A percentile compares a stretch with the other conserved stretches of the same genome.
phyloP scores from a whole-genome alignment of 2,888 invertebrate genomes.

The Lycophotia porphyrea region DNA sequence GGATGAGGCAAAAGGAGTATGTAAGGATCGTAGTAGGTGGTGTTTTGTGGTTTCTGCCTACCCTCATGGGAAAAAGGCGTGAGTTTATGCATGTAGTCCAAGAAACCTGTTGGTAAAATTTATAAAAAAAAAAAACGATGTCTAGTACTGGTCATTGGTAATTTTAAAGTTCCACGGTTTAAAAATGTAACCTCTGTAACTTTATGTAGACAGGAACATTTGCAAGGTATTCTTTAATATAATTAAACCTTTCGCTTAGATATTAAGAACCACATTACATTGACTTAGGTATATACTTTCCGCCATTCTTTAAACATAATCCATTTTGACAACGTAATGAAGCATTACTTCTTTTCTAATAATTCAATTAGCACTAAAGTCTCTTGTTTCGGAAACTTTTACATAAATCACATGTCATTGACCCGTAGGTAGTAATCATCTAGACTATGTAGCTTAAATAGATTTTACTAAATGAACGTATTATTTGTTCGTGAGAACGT shows the following conservation, averaged over 20 bases:
- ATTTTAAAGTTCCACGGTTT: background rate
- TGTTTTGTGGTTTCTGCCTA: no score
- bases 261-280: background rate
- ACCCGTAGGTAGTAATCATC: slow-evolving; percentile 28
- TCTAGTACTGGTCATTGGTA: no score
- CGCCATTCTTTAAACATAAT: slow-evolving; percentile 29
- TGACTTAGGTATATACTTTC: background rate
- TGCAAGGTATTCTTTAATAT: background rate
- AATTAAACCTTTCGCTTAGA: background rate
- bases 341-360: slow-evolving; percentile 2
- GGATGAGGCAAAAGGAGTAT: no score
- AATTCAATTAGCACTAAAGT: slow-evolving; percentile 20
- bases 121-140: background rate
- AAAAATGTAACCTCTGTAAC: background rate
- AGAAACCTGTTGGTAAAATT: background rate
- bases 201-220: background rate
- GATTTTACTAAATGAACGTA: slow-evolving; percentile 44
- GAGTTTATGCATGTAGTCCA: no score
- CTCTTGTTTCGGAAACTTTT: background rate
- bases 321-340: slow-evolving; percentile 6
- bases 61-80: no score
- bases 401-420: slow-evolving; percentile 20
- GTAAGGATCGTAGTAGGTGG: no score
- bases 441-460: slow-evolving; percentile 24
- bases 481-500: slow-evolving; percentile 52